Conservation (phyloP, 2,797 vertebrate genomes). For the Avahi laniger region DNA sequence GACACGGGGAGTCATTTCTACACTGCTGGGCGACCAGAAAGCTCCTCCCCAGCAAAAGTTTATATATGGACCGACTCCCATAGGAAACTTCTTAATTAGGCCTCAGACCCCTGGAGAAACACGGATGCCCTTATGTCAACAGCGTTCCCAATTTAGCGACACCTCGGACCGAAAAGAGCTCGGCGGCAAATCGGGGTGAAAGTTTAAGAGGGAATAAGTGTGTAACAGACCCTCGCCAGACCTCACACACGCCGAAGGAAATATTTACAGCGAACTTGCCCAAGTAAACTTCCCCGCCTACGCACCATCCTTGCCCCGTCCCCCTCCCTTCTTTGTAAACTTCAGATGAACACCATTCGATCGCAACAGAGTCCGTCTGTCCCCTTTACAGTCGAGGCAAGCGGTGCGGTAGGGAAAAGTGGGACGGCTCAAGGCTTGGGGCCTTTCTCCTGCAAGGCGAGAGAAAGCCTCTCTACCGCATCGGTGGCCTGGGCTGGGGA, state of each 20-base stretch:
- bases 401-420: background rate
- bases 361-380: constrained; percentile 62
- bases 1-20: background rate
- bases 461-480: background rate
- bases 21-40: background rate
- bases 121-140: constrained; percentile 82
- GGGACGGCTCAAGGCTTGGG: background rate
- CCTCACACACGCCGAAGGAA: constrained; percentile 79
- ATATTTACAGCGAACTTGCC: constrained; percentile 83
- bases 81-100: constrained; percentile 85
- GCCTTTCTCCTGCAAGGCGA: fast-evolving
- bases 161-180: constrained; percentile 87
- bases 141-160: constrained; percentile 83
- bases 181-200: constrained; percentile 80
- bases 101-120: constrained; percentile 78
- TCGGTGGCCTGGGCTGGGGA: background rate
- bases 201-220: constrained; percentile 85
- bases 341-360: constrained; percentile 76
- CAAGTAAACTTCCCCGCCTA: constrained; percentile 80
- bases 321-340: background rate
- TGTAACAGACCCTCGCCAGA: constrained; percentile 82
- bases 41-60: constrained; percentile 79
- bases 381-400: constrained; percentile 12
- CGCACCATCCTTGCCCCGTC: background rate
- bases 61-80: constrained; percentile 80